Conservation (phyloP, 2,113 vertebrate genomes). For the Myanophis thanlyinensis region DNA sequence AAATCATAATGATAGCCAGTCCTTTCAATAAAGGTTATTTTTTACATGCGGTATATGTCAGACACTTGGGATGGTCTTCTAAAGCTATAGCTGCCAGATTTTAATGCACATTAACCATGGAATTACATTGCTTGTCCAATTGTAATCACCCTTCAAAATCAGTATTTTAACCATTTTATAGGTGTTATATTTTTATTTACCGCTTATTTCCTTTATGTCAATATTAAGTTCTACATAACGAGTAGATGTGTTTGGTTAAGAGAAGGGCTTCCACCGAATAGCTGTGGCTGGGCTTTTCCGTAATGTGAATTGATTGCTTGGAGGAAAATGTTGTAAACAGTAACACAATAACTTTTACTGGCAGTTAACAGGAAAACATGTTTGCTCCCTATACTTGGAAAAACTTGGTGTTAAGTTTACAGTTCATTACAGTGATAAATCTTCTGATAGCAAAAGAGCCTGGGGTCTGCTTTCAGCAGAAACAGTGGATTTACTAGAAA, state of each 20-base stretch:
- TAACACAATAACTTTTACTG: conserved; percentile 16
- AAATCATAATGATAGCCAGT: background rate
- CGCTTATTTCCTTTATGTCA: background rate
- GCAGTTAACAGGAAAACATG: conserved; percentile 13
- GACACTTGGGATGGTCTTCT: background rate
- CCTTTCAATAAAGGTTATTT: background rate
- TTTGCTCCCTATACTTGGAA: background rate
- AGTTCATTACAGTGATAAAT: background rate
- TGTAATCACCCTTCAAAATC: background rate
- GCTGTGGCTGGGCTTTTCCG: conserved; percentile 30
- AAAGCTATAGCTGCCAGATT: background rate
- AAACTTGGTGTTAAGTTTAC: background rate
- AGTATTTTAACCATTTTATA: background rate
- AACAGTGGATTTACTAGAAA: background rate
- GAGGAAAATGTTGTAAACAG: conserved; percentile 25
- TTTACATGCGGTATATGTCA: background rate
- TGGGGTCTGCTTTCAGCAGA: background rate
- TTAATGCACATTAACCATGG: background rate
- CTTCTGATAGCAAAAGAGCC: fast-evolving
- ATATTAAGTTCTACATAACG: background rate
- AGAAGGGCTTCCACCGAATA: background rate
- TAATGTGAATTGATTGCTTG: background rate
- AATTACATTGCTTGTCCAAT: background rate
- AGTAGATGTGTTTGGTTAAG: background rate
- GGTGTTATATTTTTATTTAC: background rate